These are phyloP conservation scores for Oligia latruncula DNA, from an alignment of 2,888 invertebrate genomes.

Conservation along the genomic window DNA sequence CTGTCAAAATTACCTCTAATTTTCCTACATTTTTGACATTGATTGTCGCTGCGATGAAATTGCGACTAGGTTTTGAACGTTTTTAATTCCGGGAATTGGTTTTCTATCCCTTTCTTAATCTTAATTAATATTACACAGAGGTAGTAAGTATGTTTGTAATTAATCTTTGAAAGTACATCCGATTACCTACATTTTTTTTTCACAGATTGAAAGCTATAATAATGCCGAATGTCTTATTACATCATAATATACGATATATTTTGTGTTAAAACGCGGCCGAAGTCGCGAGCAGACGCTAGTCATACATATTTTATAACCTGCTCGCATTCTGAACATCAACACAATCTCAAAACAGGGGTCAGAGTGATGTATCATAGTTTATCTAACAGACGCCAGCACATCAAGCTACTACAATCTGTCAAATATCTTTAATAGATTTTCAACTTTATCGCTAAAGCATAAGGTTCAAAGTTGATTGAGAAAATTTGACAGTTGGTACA, in stretches of 20 bases:
- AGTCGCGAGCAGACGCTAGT: neutral
- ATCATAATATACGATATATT: neutral
- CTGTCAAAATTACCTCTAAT: too few species aligned
- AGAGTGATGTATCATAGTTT: constrained; percentile 48
- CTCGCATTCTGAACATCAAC: constrained; percentile 40
- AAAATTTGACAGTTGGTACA: too few species aligned
- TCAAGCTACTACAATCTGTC: too few species aligned
- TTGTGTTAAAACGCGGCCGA: neutral
- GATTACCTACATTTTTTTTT: neutral
- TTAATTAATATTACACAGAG: neutral
- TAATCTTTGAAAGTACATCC: neutral
- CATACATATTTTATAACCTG: constrained; percentile 19
- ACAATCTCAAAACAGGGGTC: constrained; percentile 58
- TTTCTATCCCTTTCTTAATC: neutral
- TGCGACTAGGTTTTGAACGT: too few species aligned
- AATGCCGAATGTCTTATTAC: neutral
- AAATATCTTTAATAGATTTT: too few species aligned
- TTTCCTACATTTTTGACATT: too few species aligned
- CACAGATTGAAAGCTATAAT: neutral
- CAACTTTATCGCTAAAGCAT: too few species aligned
- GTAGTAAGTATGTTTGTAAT: neutral
- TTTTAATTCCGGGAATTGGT: too few species aligned
- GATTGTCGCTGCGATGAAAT: too few species aligned
- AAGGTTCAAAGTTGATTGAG: too few species aligned
- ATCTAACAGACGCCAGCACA: constrained; percentile 23